phyloP scores from a whole-genome alignment of 2,797 vertebrate genomes.

The Garrulus glandarius region DNA sequence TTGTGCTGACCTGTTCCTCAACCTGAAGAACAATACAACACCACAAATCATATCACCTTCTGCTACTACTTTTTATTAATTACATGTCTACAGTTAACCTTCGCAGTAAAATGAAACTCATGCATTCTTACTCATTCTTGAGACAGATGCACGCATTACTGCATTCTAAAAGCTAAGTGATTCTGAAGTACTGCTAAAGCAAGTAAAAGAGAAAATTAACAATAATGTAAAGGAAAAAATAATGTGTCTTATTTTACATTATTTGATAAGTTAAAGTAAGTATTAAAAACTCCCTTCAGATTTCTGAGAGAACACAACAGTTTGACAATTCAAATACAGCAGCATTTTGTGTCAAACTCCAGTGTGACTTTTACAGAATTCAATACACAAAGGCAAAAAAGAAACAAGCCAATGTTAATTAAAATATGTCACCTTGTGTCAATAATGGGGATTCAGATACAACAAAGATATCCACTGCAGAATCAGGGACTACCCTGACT shows the following conservation, averaged over 20 bases:
- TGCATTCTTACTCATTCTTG: background rate
- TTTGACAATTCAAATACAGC: background rate
- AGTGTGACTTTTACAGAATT: background rate
- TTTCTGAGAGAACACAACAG: background rate
- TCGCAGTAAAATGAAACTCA: background rate
- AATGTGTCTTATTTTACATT: background rate
- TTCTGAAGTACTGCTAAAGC: background rate
- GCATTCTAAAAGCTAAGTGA: background rate
- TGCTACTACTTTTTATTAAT: background rate
- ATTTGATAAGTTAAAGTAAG: background rate
- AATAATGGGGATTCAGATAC: background rate
- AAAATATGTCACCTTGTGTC: background rate
- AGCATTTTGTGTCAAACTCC: background rate
- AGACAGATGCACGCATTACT: background rate
- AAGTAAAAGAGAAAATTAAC: background rate
- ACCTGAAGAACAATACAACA: slow-evolving; percentile 73
- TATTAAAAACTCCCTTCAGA: background rate
- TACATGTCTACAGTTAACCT: background rate
- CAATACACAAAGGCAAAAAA: background rate
- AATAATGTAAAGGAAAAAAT: background rate
- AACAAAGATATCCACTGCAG: background rate
- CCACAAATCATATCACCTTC: background rate
- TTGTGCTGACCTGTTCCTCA: slow-evolving; percentile 93
- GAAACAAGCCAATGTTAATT: background rate
- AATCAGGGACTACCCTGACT: background rate